phyloP scores from a whole-genome alignment of 1,140 invertebrate species.

The Drosophila kepulauana region DNA sequence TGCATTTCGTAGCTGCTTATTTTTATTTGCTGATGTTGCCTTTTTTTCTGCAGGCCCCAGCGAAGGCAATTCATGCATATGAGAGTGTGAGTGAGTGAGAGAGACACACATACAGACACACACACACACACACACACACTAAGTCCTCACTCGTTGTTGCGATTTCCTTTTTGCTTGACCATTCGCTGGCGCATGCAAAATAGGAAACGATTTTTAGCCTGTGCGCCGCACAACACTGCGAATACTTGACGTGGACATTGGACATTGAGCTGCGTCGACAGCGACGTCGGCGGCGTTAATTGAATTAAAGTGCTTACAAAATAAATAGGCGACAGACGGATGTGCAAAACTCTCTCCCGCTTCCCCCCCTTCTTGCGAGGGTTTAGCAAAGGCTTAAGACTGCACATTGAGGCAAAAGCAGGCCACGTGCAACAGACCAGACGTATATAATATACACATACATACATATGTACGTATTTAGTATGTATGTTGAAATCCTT shows the following conservation, averaged over 20 bases:
- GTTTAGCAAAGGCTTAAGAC: slow-evolving; percentile 23
- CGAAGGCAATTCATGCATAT: not conserved
- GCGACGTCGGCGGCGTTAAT: slow-evolving; percentile 68
- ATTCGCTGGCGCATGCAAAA: slow-evolving; percentile 67
- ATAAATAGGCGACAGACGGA: slow-evolving; percentile 53
- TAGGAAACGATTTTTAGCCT: slow-evolving; percentile 74
- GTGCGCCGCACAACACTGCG: slow-evolving; percentile 54
- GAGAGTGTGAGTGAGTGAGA: too few species aligned
- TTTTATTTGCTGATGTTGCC: slow-evolving; percentile 73
- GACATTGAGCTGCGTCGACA: slow-evolving; percentile 56
- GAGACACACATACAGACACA: too few species aligned
- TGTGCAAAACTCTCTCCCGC: slow-evolving; percentile 33
- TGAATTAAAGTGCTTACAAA: slow-evolving; percentile 74
- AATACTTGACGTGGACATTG: slow-evolving; percentile 75
- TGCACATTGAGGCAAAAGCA: slow-evolving; percentile 8
- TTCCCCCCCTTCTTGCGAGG: not conserved
- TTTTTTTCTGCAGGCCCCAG: slow-evolving; percentile 45
- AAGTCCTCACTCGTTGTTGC: slow-evolving; percentile 68
- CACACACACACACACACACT: slow-evolving; percentile 28
- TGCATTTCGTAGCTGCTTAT: slow-evolving; percentile 78
- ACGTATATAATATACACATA: too few species aligned
- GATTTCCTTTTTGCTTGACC: slow-evolving; percentile 49
- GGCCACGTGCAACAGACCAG: slow-evolving; percentile 11
- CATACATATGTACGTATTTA: too few species aligned
- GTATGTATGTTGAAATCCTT: slow-evolving; percentile 39